A percentile compares a stretch with the other conserved stretches of the same genome.
Evolutionary conservation across 2,888 invertebrate genomes (phyloP).

Genomic region (Polydrusus tereticollis): DNA sequence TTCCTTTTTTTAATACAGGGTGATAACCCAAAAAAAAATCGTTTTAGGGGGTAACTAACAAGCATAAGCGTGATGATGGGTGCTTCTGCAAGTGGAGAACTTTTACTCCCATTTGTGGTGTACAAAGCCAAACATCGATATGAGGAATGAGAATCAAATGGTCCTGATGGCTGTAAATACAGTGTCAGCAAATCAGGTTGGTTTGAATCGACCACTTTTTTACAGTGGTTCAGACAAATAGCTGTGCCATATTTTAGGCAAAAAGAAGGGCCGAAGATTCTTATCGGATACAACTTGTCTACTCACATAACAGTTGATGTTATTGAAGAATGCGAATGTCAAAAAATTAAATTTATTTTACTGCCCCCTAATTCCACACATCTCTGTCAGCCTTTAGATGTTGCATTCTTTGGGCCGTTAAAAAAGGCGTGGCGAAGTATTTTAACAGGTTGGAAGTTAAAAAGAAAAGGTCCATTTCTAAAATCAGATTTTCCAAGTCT

Average conservation of each 20-base stretch:
- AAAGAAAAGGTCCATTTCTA: background rate
- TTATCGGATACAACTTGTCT: background rate
- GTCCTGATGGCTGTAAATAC: background rate
- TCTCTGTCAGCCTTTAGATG: too few species aligned
- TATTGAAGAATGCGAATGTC: background rate
- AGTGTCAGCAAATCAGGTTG: background rate
- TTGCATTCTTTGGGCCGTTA: background rate
- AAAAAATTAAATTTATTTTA: background rate
- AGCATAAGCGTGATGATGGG: conserved; percentile 6
- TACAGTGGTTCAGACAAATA: conserved; percentile 26
- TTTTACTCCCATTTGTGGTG: conserved; percentile 15
- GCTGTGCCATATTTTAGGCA: conserved; percentile 4
- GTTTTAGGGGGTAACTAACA: background rate
- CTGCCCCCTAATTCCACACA: conserved; percentile 1
- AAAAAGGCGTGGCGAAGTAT: background rate
- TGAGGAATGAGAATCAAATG: conserved; percentile 14
- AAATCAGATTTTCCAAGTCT: background rate
- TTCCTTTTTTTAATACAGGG: too few species aligned
- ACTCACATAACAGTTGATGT: background rate
- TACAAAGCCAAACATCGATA: too few species aligned
- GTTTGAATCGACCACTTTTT: conserved; percentile 4
- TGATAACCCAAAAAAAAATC: background rate
- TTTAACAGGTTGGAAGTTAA: conserved; percentile 1
- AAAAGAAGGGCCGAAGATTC: background rate
- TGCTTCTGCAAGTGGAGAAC: background rate